A percentile compares a stretch with the other conserved stretches of the same genome.
Evolutionary conservation across 2,888 invertebrate species (phyloP).

Genomic region (Aspidapion aeneum): DNA sequence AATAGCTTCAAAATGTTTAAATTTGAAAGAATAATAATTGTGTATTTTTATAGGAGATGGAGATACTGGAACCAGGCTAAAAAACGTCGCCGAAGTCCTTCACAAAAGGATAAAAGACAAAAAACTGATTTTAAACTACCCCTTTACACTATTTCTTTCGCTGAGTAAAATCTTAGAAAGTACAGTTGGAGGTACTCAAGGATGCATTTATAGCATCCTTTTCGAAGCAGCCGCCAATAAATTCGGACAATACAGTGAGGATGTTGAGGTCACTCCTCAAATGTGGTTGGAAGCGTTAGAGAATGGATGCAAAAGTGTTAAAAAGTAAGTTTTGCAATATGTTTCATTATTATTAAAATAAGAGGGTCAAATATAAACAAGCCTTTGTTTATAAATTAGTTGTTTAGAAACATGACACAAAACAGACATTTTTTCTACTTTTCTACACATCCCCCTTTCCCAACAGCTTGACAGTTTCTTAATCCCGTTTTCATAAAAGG

Average conservation of each 20-base stretch:
- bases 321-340: constrained; percentile 37
- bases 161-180: constrained; percentile 61
- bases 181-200: constrained; percentile 75
- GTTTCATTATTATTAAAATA: too few relatives aligned
- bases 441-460: too few relatives aligned
- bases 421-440: too few relatives aligned
- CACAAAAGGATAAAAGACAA: constrained; percentile 32
- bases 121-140: constrained; percentile 34
- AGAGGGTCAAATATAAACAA: too few relatives aligned
- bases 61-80: constrained; percentile 61
- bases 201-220: constrained; percentile 74
- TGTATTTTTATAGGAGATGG: constrained; percentile 57
- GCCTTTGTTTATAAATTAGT: too few relatives aligned
- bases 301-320: constrained; percentile 52
- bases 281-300: constrained; percentile 51
- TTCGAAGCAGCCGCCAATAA: constrained; percentile 62
- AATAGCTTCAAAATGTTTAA: too few relatives aligned
- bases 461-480: too few relatives aligned
- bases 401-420: too few relatives aligned
- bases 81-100: constrained; percentile 38
- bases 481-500: too few relatives aligned
- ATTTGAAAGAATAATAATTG: too few relatives aligned
- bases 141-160: constrained; percentile 40
- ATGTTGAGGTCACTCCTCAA: constrained; percentile 28
- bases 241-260: constrained; percentile 43